These are phyloP conservation scores for Vireo altiloquus DNA, from an alignment of 2,113 vertebrate species.

Conservation along the genomic window DNA sequence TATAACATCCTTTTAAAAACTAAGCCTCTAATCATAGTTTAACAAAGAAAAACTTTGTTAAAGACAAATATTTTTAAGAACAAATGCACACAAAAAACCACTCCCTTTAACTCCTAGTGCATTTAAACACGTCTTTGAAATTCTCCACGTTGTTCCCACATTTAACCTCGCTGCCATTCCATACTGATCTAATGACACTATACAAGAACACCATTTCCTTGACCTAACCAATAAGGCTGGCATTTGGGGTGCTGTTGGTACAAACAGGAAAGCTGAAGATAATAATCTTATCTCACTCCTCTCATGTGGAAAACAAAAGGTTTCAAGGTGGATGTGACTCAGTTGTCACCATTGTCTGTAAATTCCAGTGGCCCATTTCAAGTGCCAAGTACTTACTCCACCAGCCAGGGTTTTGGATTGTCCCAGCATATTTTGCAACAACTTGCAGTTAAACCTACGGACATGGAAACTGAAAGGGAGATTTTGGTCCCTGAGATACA, in stretches of 20 bases:
- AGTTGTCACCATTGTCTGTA: neutral
- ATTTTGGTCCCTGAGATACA: constrained; percentile 33
- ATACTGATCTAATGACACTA: neutral
- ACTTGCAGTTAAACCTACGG: neutral
- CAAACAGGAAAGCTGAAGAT: neutral
- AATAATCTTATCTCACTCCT: neutral
- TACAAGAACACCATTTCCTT: neutral
- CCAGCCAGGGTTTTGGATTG: neutral
- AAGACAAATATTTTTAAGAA: constrained; percentile 32
- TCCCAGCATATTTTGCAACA: neutral
- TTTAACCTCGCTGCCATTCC: neutral
- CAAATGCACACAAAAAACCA: neutral
- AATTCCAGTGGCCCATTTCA: neutral
- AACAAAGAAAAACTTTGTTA: neutral
- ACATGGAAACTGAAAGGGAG: neutral
- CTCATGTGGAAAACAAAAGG: neutral
- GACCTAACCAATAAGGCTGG: neutral
- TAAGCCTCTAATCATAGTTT: neutral
- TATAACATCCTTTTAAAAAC: constrained; percentile 10
- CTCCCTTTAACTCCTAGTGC: constrained; percentile 59
- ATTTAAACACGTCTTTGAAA: neutral
- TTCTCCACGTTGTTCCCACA: neutral
- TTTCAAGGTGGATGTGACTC: neutral
- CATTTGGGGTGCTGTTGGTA: neutral
- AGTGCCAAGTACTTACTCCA: neutral